These are phyloP conservation scores for Leptodactylus fallax DNA, from an alignment of 2,797 vertebrate species.

Conservation along the genomic window DNA sequence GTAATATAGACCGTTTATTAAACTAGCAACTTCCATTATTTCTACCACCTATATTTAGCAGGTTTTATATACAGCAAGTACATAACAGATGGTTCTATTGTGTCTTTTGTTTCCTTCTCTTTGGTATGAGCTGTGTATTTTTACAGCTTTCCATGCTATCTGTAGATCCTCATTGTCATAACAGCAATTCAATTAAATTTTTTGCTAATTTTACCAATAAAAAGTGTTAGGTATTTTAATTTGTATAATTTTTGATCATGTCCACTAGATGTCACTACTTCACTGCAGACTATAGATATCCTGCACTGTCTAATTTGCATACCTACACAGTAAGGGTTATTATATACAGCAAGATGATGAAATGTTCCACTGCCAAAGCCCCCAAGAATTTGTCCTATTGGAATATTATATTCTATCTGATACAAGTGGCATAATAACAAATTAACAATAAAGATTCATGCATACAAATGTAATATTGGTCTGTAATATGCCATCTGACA, in stretches of 20 bases:
- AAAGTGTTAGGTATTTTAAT: background rate
- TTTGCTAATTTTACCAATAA: background rate
- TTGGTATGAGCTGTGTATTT: background rate
- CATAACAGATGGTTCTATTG: no score
- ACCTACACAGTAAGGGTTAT: background rate
- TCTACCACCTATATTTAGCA: background rate
- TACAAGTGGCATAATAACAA: background rate
- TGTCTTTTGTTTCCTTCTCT: no score
- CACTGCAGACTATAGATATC: background rate
- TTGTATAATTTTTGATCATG: background rate
- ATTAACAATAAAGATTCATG: background rate
- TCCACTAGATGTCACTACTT: slow-evolving; percentile 20
- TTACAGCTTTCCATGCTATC: background rate
- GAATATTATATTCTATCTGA: background rate
- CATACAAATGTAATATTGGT: background rate
- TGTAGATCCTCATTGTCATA: background rate
- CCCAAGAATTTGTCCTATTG: background rate
- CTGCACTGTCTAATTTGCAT: background rate
- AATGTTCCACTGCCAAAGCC: background rate
- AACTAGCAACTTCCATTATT: no score
- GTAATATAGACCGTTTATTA: no score
- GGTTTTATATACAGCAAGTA: no score
- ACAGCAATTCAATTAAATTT: background rate
- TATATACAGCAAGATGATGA: background rate
- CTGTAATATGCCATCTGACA: no score